phyloP scores from a whole-genome alignment of 2,888 invertebrate species.

The Cephus pulcher region DNA sequence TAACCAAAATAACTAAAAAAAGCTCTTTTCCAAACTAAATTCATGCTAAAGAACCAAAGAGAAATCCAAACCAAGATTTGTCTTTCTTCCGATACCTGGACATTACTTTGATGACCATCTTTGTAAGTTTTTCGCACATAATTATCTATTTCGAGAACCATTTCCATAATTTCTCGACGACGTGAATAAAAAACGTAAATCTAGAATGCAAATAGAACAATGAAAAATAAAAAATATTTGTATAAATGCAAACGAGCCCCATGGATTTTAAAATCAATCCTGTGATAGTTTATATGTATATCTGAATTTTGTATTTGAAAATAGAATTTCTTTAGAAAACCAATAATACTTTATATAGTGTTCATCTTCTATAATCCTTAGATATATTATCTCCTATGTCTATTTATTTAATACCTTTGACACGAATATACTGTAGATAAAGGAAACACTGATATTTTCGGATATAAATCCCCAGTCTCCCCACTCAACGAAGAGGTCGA shows the following conservation, averaged over 20 bases:
- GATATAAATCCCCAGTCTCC: conserved; percentile 7
- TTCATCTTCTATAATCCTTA: not conserved
- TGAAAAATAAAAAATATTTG: no score
- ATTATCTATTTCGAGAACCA: not conserved
- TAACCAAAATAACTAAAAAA: no score
- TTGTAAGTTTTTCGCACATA: no score
- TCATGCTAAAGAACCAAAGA: no score
- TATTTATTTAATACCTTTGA: conserved; percentile 1
- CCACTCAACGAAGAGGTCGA: conserved; percentile 9
- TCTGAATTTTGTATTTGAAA: no score
- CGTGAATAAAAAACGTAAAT: not conserved
- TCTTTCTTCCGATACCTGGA: no score
- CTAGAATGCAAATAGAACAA: not conserved
- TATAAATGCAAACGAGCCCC: no score
- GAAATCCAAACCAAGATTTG: no score
- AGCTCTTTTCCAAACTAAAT: no score
- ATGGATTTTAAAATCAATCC: no score
- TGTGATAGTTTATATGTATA: no score
- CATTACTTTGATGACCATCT: no score
- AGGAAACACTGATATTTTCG: conserved; percentile 1
- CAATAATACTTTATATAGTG: not conserved
- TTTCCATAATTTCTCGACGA: conserved; percentile 9
- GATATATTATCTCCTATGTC: not conserved
- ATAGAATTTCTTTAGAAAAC: not conserved
- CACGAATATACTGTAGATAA: not conserved